Percentiles rank a stretch among this genome's conserved stretches.
Conservation (phyloP, 1,140 invertebrate species). For the Brachystomella parvula region DNA sequence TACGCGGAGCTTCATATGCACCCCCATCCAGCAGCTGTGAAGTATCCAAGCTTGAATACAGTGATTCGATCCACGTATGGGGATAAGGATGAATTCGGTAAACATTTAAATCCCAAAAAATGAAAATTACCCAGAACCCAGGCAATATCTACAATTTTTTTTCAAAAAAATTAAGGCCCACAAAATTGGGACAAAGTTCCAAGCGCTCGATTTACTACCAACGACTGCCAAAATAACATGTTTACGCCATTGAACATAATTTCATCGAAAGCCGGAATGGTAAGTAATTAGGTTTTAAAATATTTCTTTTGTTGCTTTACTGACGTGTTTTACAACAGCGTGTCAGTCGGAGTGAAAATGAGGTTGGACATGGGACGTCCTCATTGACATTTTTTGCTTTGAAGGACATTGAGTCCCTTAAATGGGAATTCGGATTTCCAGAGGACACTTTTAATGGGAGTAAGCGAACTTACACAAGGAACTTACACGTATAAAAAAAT, state of each 20-base stretch:
- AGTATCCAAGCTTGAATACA: too few relatives aligned
- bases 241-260: background rate
- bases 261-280: background rate
- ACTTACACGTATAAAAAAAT: background rate
- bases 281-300: background rate
- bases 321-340: background rate
- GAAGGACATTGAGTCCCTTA: background rate
- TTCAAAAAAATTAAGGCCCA: background rate
- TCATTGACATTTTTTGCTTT: background rate
- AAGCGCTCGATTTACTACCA: background rate
- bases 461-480: background rate
- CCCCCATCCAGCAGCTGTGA: too few relatives aligned
- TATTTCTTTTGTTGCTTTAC: background rate
- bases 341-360: background rate
- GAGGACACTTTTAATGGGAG: constrained; percentile 3
- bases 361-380: background rate
- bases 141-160: background rate
- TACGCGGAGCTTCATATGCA: too few relatives aligned
- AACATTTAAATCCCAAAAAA: background rate
- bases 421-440: constrained; percentile 11
- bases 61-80: background rate
- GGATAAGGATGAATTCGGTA: background rate
- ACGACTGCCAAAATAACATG: background rate
- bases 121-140: background rate
- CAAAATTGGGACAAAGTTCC: background rate